These are phyloP conservation scores for Alectura lathami DNA, from an alignment of 2,113 vertebrate genomes.

Conservation along the genomic window DNA sequence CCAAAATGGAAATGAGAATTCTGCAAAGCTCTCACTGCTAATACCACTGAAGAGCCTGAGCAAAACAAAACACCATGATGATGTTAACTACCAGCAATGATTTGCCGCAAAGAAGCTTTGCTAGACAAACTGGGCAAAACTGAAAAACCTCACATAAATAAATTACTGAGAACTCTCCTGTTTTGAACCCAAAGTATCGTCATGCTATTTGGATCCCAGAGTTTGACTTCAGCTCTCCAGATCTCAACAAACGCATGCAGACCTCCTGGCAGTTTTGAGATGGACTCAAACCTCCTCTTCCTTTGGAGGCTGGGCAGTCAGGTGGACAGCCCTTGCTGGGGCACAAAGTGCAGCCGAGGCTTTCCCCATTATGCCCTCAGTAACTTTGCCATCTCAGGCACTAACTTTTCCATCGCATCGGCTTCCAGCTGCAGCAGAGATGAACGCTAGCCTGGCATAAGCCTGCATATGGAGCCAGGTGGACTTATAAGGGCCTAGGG, in stretches of 20 bases:
- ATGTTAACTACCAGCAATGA: background rate
- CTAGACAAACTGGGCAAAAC: background rate
- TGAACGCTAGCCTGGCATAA: background rate
- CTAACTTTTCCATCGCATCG: background rate
- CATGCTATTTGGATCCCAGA: background rate
- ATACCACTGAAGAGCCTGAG: background rate
- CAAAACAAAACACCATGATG: rapidly evolving
- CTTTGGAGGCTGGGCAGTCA: background rate
- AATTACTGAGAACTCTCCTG: background rate
- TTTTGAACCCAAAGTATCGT: background rate
- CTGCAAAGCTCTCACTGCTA: background rate
- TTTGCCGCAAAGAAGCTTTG: background rate
- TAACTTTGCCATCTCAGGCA: background rate
- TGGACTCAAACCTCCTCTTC: background rate
- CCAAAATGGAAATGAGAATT: background rate
- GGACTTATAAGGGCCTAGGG: background rate
- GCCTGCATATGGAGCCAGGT: background rate
- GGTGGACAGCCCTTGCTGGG: background rate
- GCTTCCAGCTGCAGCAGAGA: background rate
- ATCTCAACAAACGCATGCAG: background rate
- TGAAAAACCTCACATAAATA: background rate
- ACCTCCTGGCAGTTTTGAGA: background rate
- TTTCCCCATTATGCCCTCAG: background rate
- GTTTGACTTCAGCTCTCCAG: background rate
- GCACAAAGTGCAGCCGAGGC: background rate